Percentiles rank a stretch among this genome's conserved stretches.
phyloP scores from a whole-genome alignment of 2,113 vertebrate genomes.

The Calonectris borealis region DNA sequence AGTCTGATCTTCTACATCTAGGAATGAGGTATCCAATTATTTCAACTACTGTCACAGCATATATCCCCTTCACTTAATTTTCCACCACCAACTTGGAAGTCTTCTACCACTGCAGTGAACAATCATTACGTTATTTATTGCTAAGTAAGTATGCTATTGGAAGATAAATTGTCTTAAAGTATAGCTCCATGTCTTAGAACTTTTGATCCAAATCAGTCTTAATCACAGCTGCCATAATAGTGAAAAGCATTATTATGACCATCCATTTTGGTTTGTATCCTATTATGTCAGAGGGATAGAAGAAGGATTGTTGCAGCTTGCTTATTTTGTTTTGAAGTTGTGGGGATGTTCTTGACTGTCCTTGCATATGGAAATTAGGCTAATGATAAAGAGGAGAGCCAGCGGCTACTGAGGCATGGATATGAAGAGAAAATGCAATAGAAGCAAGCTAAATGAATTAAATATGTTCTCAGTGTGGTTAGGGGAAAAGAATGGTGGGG shows the following conservation, averaged over 20 bases:
- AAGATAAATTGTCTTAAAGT: not conserved
- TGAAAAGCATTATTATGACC: not conserved
- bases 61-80: not conserved
- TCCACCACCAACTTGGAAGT: not conserved
- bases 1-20: not conserved
- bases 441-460: not conserved
- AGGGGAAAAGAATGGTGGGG: not conserved
- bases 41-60: not conserved
- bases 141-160: not conserved
- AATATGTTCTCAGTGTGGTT: not conserved
- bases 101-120: not conserved
- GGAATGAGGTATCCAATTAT: not conserved
- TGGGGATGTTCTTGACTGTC: not conserved
- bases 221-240: not conserved
- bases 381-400: not conserved
- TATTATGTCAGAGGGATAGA: not conserved
- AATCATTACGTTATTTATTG: not conserved
- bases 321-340: not conserved
- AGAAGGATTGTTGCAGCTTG: not conserved
- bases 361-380: not conserved
- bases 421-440: not conserved
- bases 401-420: not conserved
- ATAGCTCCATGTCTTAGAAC: not conserved
- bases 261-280: not conserved
- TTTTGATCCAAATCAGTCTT: not conserved